Evolutionary conservation across 1,140 invertebrate species (phyloP).

Genomic region (Cyrtorhinus lividipennis): DNA sequence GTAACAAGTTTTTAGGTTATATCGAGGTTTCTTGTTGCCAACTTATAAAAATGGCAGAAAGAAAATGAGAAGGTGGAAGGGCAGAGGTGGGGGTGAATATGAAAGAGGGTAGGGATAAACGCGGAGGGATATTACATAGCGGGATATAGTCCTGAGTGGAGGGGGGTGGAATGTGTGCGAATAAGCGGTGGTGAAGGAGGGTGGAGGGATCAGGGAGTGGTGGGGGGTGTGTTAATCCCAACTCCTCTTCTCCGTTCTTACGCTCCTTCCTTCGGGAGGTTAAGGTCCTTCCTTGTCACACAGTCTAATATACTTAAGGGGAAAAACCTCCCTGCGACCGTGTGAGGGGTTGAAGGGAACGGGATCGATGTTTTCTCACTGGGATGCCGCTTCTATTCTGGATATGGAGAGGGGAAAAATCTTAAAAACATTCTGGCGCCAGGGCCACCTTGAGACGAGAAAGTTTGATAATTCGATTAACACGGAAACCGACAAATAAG

Average conservation of each 20-base stretch:
- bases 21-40: neutral
- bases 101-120: too few relatives aligned
- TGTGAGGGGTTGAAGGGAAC: too few relatives aligned
- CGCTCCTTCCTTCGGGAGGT: neutral
- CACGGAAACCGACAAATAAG: too few relatives aligned
- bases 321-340: too few relatives aligned
- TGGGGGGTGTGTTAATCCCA: conserved; percentile 3
- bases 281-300: conserved; percentile 8
- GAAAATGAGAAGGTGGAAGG: too few relatives aligned
- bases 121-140: too few relatives aligned
- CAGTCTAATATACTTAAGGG: conserved; percentile 9
- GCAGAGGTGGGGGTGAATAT: too few relatives aligned
- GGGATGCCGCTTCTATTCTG: too few relatives aligned
- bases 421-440: neutral
- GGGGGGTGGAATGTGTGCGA: neutral
- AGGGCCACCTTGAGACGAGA: neutral
- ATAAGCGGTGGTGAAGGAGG: neutral
- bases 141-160: too few relatives aligned
- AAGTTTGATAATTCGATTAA: neutral
- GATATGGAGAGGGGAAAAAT: too few relatives aligned
- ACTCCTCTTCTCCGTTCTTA: neutral
- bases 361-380: neutral
- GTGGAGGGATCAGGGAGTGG: neutral
- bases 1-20: too few relatives aligned
- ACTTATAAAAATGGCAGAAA: neutral